phyloP scores from a whole-genome alignment of 2,797 vertebrate genomes.

The Chelon labrosus region DNA sequence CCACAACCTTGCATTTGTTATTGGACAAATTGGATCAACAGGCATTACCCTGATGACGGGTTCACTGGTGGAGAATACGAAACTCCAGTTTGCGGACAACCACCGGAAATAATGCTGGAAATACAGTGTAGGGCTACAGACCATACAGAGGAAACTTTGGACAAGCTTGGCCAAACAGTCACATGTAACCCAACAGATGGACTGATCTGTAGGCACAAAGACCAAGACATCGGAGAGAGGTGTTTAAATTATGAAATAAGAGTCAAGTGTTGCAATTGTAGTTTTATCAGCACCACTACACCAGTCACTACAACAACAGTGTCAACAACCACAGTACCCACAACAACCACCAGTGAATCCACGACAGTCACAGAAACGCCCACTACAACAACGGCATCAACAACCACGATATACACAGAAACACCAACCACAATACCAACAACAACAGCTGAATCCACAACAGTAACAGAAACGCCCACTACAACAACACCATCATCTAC shows the following conservation, averaged over 20 bases:
- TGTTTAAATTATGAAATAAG: conserved; percentile 88
- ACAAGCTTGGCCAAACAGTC: conserved; percentile 73
- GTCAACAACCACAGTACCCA: background rate
- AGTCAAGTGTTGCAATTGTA: conserved; percentile 79
- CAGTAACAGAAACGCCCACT: background rate
- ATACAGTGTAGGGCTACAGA: conserved; percentile 84
- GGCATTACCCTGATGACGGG: too few species aligned
- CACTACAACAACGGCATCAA: background rate
- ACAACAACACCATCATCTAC: background rate
- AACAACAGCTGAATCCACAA: accelerated
- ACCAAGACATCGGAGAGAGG: conserved; percentile 31
- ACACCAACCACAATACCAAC: background rate
- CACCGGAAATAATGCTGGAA: conserved; percentile 31
- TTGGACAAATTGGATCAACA: too few species aligned
- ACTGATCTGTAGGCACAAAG: conserved; percentile 81
- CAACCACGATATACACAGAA: conserved; percentile 12
- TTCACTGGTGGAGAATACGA: conserved; percentile 15
- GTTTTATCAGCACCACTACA: background rate
- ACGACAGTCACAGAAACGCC: conserved; percentile 2
- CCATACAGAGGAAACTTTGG: conserved; percentile 48
- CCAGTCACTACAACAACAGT: too few species aligned
- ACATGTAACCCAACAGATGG: conserved; percentile 79
- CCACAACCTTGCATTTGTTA: too few species aligned
- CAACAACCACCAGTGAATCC: background rate
- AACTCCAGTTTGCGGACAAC: background rate